Evolutionary conservation across 2,888 invertebrate species (phyloP).

Genomic region (Xiphydria camelus): DNA sequence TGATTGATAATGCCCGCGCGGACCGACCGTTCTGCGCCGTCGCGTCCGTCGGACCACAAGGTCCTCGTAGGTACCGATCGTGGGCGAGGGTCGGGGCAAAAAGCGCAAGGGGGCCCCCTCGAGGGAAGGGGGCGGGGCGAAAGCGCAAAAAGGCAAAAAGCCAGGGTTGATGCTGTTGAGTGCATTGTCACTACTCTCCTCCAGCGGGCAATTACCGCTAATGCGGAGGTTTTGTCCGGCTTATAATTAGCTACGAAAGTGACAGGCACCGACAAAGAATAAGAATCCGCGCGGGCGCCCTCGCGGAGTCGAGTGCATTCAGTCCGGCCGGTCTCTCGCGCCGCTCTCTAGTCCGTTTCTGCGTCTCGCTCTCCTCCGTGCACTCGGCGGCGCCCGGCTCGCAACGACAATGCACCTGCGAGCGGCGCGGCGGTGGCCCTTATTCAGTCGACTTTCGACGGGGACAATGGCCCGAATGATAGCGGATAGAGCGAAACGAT

Average conservation of each 20-base stretch:
- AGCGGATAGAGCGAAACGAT: no score
- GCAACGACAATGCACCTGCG: slow-evolving; percentile 34
- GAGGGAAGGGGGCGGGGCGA: slow-evolving; percentile 23
- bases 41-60: slow-evolving; percentile 40
- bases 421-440: slow-evolving; percentile 22
- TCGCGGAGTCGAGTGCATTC: slow-evolving; percentile 16
- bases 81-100: no score
- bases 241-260: slow-evolving; percentile 45
- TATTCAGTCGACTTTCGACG: slow-evolving; percentile 22
- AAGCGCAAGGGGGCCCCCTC: slow-evolving; percentile 26
- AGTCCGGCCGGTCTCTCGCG: slow-evolving; percentile 15
- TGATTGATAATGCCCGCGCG: slow-evolving; percentile 50
- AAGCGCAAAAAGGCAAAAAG: slow-evolving; percentile 33
- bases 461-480: no score
- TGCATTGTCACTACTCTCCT: slow-evolving; percentile 23
- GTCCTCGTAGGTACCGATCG: slow-evolving; percentile 34
- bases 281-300: slow-evolving; percentile 17
- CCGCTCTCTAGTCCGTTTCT: no score
- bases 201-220: slow-evolving; percentile 38
- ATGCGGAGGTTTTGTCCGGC: slow-evolving; percentile 42
- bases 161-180: slow-evolving; percentile 17
- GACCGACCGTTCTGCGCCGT: slow-evolving; percentile 46
- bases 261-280: slow-evolving; percentile 43
- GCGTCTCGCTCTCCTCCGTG: slow-evolving; percentile 8
- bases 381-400: slow-evolving; percentile 4